These are phyloP conservation scores for Coelogynopora nodosa DNA, from an alignment of 2,888 invertebrate species.

Conservation along the genomic window DNA sequence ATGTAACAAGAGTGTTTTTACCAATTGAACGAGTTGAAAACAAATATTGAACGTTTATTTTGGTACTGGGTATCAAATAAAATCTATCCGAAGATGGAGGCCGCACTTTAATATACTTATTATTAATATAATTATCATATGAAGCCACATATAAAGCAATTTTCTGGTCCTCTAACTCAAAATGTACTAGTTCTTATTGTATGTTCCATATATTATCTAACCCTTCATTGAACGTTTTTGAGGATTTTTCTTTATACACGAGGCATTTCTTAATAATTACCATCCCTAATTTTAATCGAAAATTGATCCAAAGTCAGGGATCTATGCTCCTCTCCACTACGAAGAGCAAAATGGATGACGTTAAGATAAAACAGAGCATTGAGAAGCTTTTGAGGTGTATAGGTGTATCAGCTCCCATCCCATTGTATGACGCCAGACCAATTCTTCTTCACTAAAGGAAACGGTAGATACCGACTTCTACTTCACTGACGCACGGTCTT, in stretches of 20 bases:
- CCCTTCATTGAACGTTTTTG: conserved; percentile 13
- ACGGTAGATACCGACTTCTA: background rate
- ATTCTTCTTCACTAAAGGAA: conserved; percentile 23
- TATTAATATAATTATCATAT: too few relatives aligned
- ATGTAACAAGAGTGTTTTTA: conserved; percentile 25
- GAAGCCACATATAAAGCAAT: background rate
- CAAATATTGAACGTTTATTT: background rate
- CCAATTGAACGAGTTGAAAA: conserved; percentile 16
- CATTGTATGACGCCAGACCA: background rate
- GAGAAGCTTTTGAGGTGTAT: conserved; percentile 29
- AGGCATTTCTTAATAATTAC: background rate
- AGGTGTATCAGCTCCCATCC: too few relatives aligned
- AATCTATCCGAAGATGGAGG: conserved; percentile 24
- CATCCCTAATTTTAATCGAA: background rate
- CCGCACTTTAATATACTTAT: conserved; percentile 6
- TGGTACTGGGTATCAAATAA: conserved; percentile 25
- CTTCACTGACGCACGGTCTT: conserved; percentile 1
- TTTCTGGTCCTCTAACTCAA: conserved; percentile 4
- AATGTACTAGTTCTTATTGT: conserved; percentile 8
- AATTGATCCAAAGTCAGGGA: conserved; percentile 19
- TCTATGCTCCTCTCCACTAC: background rate
- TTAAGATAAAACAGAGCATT: conserved; percentile 25
- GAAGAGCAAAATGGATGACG: conserved; percentile 19
- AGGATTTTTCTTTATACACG: conserved; percentile 6
- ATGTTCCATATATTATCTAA: conserved; percentile 10